Evolutionary conservation across 1,140 invertebrate genomes (phyloP).

Genomic region (Formica exsecta): DNA sequence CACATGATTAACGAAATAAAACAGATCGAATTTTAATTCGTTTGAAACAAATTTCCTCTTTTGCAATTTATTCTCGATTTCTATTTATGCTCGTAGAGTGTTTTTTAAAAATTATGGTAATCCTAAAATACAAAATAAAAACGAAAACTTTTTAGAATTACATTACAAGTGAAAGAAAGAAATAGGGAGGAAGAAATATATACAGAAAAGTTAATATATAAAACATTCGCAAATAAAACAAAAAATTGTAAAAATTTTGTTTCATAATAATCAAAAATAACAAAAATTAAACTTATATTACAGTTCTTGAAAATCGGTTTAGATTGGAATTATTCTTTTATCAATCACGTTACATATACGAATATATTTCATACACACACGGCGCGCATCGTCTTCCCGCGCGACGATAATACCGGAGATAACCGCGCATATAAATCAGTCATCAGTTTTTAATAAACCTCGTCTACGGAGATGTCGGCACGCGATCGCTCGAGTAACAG

Average conservation of each 20-base stretch:
- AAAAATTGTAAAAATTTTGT: constrained; percentile 7
- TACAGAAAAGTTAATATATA: constrained; percentile 4
- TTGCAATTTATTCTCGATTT: neutral
- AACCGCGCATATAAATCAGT: constrained; percentile 39
- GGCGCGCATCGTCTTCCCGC: neutral
- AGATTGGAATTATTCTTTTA: neutral
- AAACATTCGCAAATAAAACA: neutral
- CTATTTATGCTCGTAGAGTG: too few relatives aligned
- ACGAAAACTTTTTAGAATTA: neutral
- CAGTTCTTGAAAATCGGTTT: neutral
- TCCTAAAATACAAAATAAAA: neutral
- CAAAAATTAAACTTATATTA: neutral
- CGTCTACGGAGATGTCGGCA: constrained; percentile 25
- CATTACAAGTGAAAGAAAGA: neutral
- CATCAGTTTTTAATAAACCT: constrained; percentile 58
- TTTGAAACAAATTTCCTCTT: neutral
- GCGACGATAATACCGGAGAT: neutral
- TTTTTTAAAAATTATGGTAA: neutral
- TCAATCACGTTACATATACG: constrained; percentile 37
- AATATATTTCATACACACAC: neutral
- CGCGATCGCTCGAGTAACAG: constrained; percentile 39
- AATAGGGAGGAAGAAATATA: neutral
- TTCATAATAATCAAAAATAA: neutral
- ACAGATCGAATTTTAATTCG: constrained; percentile 22
- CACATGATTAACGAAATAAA: neutral